Base-by-base conservation (phyloP, 2,797 vertebrate genomes). In the Heterohyrax brucei region DNA sequence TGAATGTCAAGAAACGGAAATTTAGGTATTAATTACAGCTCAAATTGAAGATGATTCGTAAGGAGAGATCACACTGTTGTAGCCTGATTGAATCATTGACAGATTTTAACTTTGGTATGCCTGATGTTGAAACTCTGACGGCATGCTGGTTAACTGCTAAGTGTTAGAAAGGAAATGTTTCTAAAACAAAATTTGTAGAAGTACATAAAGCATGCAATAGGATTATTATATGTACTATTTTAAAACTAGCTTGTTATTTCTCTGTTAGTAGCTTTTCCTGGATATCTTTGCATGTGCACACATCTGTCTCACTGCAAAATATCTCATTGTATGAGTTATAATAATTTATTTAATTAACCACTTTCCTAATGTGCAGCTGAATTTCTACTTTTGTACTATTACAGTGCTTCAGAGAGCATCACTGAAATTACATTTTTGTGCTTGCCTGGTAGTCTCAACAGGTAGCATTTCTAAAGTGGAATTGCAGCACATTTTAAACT, bases 61-160 rank as follows among this genome's bases (percentile, higher is more conserved):
- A 94, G 66, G n/a, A 72, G 76, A 44, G 82, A 76, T 84, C 73
- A 88, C 0, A 33, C 1, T 72, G 0, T 84, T 93, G 19, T 68
- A 90, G 30, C 83, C 84, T 95, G 78, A 93, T 26, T 68, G 26
- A 85, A 88, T 33, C 18, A 64, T 78, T 94, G 81, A 61, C 9
- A 70, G 75, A 94, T 33, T 62, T 81, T 90, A 90, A 80, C 19
- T 61, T 93, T 80, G 16, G 76, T 85, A 79, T 53, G 26, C 7
- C 33, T 91, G 28, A 89, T 84, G 2, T 89, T 95, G 94, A 89
- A 89, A 70, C 39, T 39, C 39, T 39, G 39, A 39, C 3, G 39
- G 39, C 39, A 39, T 39, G 39, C 39, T 39, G 39, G 39, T 39
- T 39, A 39, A 39, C 39, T 39, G 39, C 39, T 39, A 39, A 39